Base-by-base conservation (phyloP, 2,888 invertebrate species). In the Napeogenes sylphis region DNA sequence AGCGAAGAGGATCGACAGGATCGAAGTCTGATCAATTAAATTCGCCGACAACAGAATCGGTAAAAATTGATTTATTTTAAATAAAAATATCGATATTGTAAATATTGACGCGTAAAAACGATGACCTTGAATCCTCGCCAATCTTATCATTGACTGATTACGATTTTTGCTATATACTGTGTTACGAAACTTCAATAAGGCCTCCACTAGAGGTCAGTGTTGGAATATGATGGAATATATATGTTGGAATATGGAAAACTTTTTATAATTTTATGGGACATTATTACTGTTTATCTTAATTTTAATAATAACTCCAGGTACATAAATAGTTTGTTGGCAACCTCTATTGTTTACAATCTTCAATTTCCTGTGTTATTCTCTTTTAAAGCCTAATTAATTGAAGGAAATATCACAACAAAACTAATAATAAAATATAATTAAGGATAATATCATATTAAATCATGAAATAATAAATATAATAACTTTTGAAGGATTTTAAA, bases 141-240 rank as follows among this genome's bases (percentile, higher is more conserved):
- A 83, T 81, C 83, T 86, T 86, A 89, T 88, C 88, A 74, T 68
- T 76, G 69, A 75, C 79, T 78, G 87, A 87, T 87, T 82, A 83
- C 79, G 61, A 71, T 73, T 73, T 73, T 70, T 68, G 67, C 65
- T 70, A 64, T 64, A 35, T 66, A 51, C 42, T 53, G 21, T 64
- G 56, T 68, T 66, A 63, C 63, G 61, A 67, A 61, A 66, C 45
- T 59, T 55, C 51, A 46, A 61, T 60, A 65, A 67, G 67, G 65
- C 61, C 60, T 59, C 38, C n/a, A 4, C 54, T 30, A 58, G 21
- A 56, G 54, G 58, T 58, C 58, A 56, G 47, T 21, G 42, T 35
- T 47, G 4, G 21, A 21, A 21, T 21, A 21, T 21, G 21, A 21
- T 1, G 1, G 21, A 21, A 21, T 21, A 21, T 21, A 21, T 21